Base-by-base conservation (phyloP, 2,113 vertebrate genomes). In the Spea bombifrons region DNA sequence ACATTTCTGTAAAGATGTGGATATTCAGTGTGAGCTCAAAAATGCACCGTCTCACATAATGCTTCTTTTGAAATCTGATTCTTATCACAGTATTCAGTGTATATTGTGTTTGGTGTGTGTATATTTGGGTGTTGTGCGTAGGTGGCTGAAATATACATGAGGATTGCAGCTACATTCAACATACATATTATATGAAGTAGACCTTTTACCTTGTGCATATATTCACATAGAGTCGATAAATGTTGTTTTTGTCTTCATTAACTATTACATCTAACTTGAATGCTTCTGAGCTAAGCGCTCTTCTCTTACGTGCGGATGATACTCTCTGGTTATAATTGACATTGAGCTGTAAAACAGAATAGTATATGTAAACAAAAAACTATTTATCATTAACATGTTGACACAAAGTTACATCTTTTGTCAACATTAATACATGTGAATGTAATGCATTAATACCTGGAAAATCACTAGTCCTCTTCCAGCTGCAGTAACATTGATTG, bases 391-490 rank as follows among this genome's bases (percentile, higher is more conserved):
- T 53, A 53, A 53, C 50, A 53, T 53, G 10, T 53, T 53, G 50
- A 53, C 7, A 7, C 10, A 8, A 7, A 53, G 50, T 63, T 63
- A 52, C 50, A 7, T 52, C 9, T 52, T 7, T 6, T 10, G 9
- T 52, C 50, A 52, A 10, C 9, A 52, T 52, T 6, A 2, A 52
- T 52, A 52, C 50, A 52, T 52, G 6, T 52, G 50, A 10, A 3
- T 52, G 50, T 3, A 52, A 8, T 16, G 30, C 15, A 53, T 17
- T 49, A 6, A 46, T 67, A 78, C 76, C 76, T 78, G 76, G 0
- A 78, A 9, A 53, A 71, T 65, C 45, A 59, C 76, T 30, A 71
- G 16, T 65, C 76, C 76, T 65, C 30, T 71, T 71, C 76, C 76
- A 53, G 13, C 5, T 45, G 76, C 76, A 53, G 59, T 61, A 45